Evolutionary conservation across 2,797 vertebrate genomes (phyloP), one percentile per base, ranked within the genome.

Genomic region (Fistularia tabacaria): DNA sequence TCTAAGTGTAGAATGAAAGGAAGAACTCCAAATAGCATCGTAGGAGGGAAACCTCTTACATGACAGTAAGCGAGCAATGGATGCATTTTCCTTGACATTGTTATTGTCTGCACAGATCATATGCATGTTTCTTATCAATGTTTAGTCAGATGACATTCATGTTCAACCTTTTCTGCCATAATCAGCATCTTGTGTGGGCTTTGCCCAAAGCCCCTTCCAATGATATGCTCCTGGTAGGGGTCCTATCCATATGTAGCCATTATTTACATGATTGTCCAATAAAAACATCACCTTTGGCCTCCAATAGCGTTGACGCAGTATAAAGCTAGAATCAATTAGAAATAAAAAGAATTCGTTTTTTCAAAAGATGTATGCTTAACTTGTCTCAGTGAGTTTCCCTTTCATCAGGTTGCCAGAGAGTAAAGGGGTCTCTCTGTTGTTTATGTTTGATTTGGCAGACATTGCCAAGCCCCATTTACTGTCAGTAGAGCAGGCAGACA

Each of bases 181-280:
- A 80, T 71, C 54, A 42, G 58, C 87, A 66, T 83, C 90, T 86
- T 91, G 90, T 90, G 89, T 89, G 88, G 87, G 79, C 89, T 64
- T 46, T 59, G 69, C 41, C 54, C 71, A 60, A 36, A 69, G 73
- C 69, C 64, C 75, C 85, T 87, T 90, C 87, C 81, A 88, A 91
- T 87, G 82, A 82, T 85, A 79, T 73, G 71, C 57, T 79, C 72
- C 81, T 76, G 64, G 77, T 57, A 71, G 82, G 85, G 76, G 82
- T 74, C 73, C 80, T 82, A 59, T 74, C 61, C 54, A 74, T 73
- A 55, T 55, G 59, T 57, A 76, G 72, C 51, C 49, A 77, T 71
- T 90, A 76, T 89, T 89, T 85, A 84, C 72, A 81, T 63, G 65
- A 83, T 83, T 67, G 10, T 77, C 72, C 66, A 79, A 76, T 65